These are phyloP conservation scores for Stegastes partitus DNA, from an alignment of 2,113 vertebrate species.

Conservation along the genomic window DNA sequence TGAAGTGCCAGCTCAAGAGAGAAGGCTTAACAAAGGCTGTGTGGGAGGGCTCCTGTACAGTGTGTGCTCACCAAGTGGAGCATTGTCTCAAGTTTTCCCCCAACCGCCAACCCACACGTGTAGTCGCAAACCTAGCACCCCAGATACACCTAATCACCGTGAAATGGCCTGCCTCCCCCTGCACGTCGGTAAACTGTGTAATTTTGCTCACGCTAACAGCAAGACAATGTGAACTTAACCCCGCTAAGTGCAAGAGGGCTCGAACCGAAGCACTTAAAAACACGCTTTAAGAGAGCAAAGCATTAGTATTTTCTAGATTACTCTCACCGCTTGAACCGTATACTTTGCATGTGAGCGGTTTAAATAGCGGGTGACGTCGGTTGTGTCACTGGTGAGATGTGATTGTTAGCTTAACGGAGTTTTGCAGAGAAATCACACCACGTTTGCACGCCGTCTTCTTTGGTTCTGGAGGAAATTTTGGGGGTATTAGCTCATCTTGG, in stretches of 20 bases:
- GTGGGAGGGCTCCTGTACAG: constrained; percentile 76
- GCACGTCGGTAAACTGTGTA: constrained; percentile 36
- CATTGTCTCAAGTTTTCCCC: constrained; percentile 75
- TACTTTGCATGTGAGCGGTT: neutral
- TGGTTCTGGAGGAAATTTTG: neutral
- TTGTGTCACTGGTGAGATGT: neutral
- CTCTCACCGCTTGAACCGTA: neutral
- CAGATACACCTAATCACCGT: constrained; percentile 67
- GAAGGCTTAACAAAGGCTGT: constrained; percentile 76
- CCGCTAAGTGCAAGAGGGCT: constrained; percentile 29
- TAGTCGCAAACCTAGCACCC: constrained; percentile 68
- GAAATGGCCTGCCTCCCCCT: constrained; percentile 57
- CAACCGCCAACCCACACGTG: constrained; percentile 66
- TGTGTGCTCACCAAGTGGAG: constrained; percentile 69
- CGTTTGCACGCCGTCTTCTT: neutral
- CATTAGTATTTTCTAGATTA: neutral
- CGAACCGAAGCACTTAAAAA: constrained; percentile 48
- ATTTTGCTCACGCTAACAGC: constrained; percentile 50
- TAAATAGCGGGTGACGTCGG: neutral
- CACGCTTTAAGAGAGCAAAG: constrained; percentile 26
- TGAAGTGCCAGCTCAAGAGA: constrained; percentile 75
- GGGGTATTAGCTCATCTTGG: neutral
- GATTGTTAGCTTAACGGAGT: constrained; percentile 16
- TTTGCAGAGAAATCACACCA: neutral
- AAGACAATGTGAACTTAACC: constrained; percentile 46